These are phyloP conservation scores for Saguinus imperator DNA, from an alignment of 2,113 vertebrate genomes.

Conservation along the genomic window DNA sequence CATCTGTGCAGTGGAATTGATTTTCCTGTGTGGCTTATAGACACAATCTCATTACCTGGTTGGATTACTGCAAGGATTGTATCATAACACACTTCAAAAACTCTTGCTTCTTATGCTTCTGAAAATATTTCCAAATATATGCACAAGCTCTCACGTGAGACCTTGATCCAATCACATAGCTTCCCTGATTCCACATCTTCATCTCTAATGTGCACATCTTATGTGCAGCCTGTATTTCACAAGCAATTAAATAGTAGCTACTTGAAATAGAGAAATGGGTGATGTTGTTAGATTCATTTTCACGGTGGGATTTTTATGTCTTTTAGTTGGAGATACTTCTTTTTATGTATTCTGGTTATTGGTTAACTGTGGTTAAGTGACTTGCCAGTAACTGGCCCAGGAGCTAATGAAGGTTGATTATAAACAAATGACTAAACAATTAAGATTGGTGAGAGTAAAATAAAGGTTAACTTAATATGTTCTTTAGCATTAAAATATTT, in stretches of 20 bases:
- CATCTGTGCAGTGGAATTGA: neutral
- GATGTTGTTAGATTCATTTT: conserved; percentile 62
- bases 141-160: neutral
- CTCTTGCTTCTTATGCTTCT: neutral
- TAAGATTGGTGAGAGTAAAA: conserved; percentile 80
- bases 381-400: conserved; percentile 84
- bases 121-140: neutral
- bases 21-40: neutral
- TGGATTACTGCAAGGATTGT: neutral
- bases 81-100: neutral
- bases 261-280: conserved; percentile 67
- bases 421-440: conserved; percentile 85
- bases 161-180: neutral
- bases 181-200: neutral
- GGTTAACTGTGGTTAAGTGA: conserved; percentile 82
- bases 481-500: conserved; percentile 81
- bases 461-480: conserved; percentile 75
- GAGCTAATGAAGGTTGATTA: conserved; percentile 79
- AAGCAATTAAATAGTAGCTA: conserved; percentile 64
- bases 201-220: neutral
- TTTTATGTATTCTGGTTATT: conserved; percentile 82
- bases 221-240: neutral
- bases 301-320: conserved; percentile 66
- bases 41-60: neutral
- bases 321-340: conserved; percentile 63